Base-by-base conservation (phyloP, 2,113 vertebrate genomes). In the Bombycilla garrulus region DNA sequence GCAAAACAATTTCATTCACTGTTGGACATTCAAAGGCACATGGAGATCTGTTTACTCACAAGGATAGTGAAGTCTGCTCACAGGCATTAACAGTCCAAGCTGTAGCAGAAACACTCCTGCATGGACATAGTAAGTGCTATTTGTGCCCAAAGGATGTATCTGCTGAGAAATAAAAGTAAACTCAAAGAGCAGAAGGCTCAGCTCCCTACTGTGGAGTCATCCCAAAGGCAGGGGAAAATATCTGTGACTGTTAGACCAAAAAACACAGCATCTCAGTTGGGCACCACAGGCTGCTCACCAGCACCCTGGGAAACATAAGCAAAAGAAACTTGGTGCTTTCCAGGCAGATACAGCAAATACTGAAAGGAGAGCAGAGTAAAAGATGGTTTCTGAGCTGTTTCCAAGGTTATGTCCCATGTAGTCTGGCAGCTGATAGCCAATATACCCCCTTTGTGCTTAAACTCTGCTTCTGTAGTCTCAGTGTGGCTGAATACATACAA, bases 301-400 rank as follows among this genome's bases (percentile, higher is more conserved):
- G 92, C 62, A 71, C 80, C 66, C 44, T 53, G 60, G 83, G 64
- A 92, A 64, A 54, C 25, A 28, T 33, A 18, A 10, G 47, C 21
- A 64, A 54, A 69, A 69, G 82, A 71, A 45, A 48, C 35, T 53
- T 80, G 11, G 42, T 31, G 44, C 69, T 84, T 91, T 58, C 88
- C 66, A 74, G 74, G 92, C 76, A 97, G 93, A 80, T 62, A 38
- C 53, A 92, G 88, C 74, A 94, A 84, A 93, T 76, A 71, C 84
- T 95, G 47, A 92, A 23, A 84, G 88, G 31, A 2, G 3, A 74
- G 31, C 45, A 54, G 54, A 36, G 33, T 57, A 47, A 57, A 82
- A 60, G 40, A 29, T 24, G 50, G 13, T 77, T 87, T 73, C 74
- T 65, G 45, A 54, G 74, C 45, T 61, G 5, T 65, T 80, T 82